Base-by-base conservation (phyloP, 2,113 vertebrate species). In the Sylvia atricapilla region DNA sequence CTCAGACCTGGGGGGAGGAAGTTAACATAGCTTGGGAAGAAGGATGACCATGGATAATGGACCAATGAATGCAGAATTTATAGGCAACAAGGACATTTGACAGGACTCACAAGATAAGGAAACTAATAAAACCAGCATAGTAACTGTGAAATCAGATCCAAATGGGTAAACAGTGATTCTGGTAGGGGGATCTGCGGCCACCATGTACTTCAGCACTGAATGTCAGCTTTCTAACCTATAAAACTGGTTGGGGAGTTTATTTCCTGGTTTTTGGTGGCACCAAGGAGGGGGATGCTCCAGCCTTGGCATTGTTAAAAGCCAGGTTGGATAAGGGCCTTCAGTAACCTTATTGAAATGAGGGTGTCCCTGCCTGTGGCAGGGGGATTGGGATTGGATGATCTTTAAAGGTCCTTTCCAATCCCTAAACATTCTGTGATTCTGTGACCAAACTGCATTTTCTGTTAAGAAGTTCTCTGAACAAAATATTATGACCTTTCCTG, bases 181-280 rank as follows among this genome's bases (percentile, higher is more conserved):
- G 37, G 22, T 25, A 12, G 11, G 17, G 8, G 11, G 13, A 44
- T 43, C 7, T 31, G 37, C 0, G 0, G 59, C 37, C 21, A 15
- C 25, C 7, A 11, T 2, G 6, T 25, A 31, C 17, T 44, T 52
- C 53, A 59, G 17, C 27, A 68, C 13, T 59, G 44, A 37, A 27
- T 50, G 25, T 37, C 46, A 59, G 14, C 53, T 52, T 68, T 68
- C 53, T 33, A 52, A 44, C 22, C 21, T 44, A 59, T 18, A 11
- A 37, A 18, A 52, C 9, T 44, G 27, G 1, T 22, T 52, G 27
- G 37, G 33, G 25, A 33, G 9, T 44, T 77, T 33, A 68, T 68
- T 60, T 52, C 17, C 27, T 52, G 53, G 1, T 7, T 50, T 76
- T 86, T 59, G 31, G 17, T 59, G 72, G 27, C 13, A 43, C 25